Conservation (phyloP, 2,888 invertebrate species). For the Leucoma salicis region DNA sequence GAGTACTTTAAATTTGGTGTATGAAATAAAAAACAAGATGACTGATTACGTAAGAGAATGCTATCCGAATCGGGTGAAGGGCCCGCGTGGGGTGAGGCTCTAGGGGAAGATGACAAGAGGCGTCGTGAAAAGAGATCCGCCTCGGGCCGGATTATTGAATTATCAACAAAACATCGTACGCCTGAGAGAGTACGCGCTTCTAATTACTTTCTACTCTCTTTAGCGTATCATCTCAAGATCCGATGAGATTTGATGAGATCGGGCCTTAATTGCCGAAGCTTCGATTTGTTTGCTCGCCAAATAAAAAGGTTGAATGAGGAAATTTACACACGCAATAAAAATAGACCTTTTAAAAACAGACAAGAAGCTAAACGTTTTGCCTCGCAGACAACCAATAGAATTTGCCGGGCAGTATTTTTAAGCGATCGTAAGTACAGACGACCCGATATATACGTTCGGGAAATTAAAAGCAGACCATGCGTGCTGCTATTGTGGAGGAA, state of each 20-base stretch:
- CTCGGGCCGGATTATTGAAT: constrained; percentile 74
- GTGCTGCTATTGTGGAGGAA: constrained; percentile 68
- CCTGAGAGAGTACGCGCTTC: constrained; percentile 62
- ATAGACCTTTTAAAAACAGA: constrained; percentile 51
- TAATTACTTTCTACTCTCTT: constrained; percentile 71
- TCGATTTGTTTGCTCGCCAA: constrained; percentile 46
- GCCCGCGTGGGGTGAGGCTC: constrained; percentile 26
- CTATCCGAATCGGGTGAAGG: constrained; percentile 49
- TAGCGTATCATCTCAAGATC: constrained; percentile 60
- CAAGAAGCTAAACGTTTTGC: constrained; percentile 42
- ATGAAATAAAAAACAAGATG: constrained; percentile 63
- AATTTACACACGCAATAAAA: constrained; percentile 50
- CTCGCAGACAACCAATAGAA: constrained; percentile 41
- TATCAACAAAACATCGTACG: constrained; percentile 77
- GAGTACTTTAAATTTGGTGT: constrained; percentile 53
- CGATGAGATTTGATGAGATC: constrained; percentile 62
- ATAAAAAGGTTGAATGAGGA: constrained; percentile 38
- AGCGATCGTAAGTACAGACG: constrained; percentile 59
- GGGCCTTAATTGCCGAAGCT: constrained; percentile 48
- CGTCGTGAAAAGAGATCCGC: constrained; percentile 61
- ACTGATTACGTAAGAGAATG: constrained; percentile 66
- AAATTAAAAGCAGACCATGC: constrained; percentile 80
- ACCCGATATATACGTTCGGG: constrained; percentile 68
- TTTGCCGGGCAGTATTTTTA: constrained; percentile 73
- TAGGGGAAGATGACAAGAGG: constrained; percentile 36